Conservation (phyloP, 2,113 vertebrate species). For the Clarias magur region DNA sequence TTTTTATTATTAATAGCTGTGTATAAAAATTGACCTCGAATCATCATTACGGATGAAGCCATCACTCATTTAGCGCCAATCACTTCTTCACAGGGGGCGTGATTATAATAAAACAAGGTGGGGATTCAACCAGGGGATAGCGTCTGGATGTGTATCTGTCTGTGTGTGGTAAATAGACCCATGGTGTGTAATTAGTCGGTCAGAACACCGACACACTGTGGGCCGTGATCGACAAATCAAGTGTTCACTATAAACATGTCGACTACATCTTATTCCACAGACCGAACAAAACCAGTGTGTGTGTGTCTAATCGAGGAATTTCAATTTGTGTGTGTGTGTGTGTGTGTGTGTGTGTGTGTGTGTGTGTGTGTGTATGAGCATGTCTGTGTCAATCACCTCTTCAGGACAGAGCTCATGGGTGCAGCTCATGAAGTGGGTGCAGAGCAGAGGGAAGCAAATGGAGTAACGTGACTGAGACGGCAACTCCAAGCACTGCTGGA, state of each 20-base stretch:
- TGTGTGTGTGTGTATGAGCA: not conserved
- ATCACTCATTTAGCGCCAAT: conserved; percentile 17
- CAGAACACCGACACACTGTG: not conserved
- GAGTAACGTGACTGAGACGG: conserved; percentile 97
- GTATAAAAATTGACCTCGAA: conserved; percentile 6
- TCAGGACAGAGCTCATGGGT: conserved; percentile 97
- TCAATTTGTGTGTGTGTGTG: not conserved
- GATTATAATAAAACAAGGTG: conserved; percentile 12
- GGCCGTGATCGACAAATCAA: conserved; percentile 16
- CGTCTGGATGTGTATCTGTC: not conserved
- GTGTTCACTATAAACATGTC: conserved; percentile 26
- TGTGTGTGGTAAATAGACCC: conserved; percentile 1
- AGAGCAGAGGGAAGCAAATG: conserved; percentile 96
- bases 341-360: conserved; percentile 3
- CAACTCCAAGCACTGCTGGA: conserved; percentile 97
- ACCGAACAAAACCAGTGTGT: conserved; percentile 3
- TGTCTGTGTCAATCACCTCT: conserved; percentile 79
- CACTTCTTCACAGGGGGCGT: not conserved
- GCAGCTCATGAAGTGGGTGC: conserved; percentile 98
- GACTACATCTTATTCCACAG: not conserved
- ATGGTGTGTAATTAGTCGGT: conserved; percentile 8
- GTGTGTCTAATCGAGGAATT: not conserved
- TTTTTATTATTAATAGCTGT: not conserved
- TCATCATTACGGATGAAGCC: not conserved
- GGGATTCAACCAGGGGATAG: conserved; percentile 16